These are phyloP conservation scores for Crepidodera aurea DNA, from an alignment of 2,888 invertebrate genomes.

Conservation along the genomic window DNA sequence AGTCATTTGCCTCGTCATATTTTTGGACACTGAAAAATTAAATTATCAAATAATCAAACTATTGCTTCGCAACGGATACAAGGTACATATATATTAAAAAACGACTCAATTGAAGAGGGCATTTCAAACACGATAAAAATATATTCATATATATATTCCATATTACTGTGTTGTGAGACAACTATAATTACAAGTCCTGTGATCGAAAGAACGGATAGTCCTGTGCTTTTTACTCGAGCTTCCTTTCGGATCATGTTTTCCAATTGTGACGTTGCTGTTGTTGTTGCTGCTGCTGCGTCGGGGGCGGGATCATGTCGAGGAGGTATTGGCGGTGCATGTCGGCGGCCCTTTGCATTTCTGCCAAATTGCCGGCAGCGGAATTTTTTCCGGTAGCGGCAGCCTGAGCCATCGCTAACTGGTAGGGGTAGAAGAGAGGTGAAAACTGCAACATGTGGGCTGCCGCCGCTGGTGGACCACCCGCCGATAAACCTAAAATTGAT, in stretches of 20 bases:
- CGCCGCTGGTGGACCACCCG: constrained; percentile 73
- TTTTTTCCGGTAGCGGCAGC: constrained; percentile 63
- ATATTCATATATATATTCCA: constrained; percentile 7
- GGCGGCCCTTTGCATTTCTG: constrained; percentile 84
- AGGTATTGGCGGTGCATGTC: constrained; percentile 94
- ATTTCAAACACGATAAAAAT: background rate
- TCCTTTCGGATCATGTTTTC: constrained; percentile 65
- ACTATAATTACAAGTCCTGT: background rate
- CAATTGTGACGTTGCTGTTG: constrained; percentile 63
- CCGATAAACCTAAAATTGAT: constrained; percentile 63
- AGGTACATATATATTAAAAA: constrained; percentile 1
- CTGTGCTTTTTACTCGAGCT: constrained; percentile 11
- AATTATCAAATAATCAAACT: constrained; percentile 1
- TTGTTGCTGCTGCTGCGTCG: constrained; percentile 59
- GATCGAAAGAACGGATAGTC: background rate
- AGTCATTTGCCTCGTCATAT: background rate
- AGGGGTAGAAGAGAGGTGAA: constrained; percentile 86
- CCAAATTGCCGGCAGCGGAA: constrained; percentile 67
- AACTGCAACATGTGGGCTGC: constrained; percentile 91
- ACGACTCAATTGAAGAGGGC: constrained; percentile 7
- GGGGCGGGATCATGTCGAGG: constrained; percentile 91
- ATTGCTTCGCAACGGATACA: constrained; percentile 6
- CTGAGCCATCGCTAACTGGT: constrained; percentile 87
- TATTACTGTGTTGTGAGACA: constrained; percentile 6
- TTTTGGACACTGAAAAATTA: background rate